phyloP scores from a whole-genome alignment of 1,140 invertebrate genomes.

The Leptinotarsa texana region DNA sequence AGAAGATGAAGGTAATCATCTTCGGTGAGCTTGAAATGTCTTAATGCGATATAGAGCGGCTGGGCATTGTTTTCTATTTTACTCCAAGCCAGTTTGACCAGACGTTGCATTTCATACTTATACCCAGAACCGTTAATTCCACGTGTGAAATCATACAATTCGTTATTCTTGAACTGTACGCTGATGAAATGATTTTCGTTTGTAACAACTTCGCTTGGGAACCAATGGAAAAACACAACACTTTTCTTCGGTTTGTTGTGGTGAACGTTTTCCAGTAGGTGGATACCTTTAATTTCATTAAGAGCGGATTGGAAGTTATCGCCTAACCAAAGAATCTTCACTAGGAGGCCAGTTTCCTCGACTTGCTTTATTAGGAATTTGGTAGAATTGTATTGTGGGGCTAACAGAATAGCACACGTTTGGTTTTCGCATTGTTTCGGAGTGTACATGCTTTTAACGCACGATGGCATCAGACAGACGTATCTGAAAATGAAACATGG shows the following conservation, averaged over 20 bases:
- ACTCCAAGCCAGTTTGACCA: conserved; percentile 70
- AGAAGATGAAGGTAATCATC: conserved; percentile 63
- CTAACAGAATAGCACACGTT: conserved; percentile 64
- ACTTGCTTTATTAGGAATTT: conserved; percentile 63
- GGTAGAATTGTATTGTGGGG: conserved; percentile 59
- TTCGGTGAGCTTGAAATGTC: conserved; percentile 61
- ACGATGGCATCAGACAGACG: conserved; percentile 60
- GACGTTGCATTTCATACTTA: conserved; percentile 66
- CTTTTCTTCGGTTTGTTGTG: conserved; percentile 50
- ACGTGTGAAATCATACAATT: conserved; percentile 49
- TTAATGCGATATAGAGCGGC: conserved; percentile 62
- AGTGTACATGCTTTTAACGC: conserved; percentile 63
- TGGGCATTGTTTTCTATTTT: conserved; percentile 60
- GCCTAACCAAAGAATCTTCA: conserved; percentile 70
- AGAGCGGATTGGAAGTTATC: conserved; percentile 55
- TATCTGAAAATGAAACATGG: conserved; percentile 51
- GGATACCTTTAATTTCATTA: conserved; percentile 38
- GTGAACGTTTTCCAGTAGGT: conserved; percentile 15
- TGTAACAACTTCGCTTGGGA: conserved; percentile 67
- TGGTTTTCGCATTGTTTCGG: conserved; percentile 59
- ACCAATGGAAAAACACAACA: conserved; percentile 69
- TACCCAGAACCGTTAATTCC: conserved; percentile 54
- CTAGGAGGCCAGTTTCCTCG: conserved; percentile 58
- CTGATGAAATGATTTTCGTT: conserved; percentile 57
- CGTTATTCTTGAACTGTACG: conserved; percentile 63